Percentiles rank a stretch among this genome's conserved stretches.
These are phyloP conservation scores for Aptenodytes forsteri DNA, from an alignment of 2,113 vertebrate species.

Conservation along the genomic window DNA sequence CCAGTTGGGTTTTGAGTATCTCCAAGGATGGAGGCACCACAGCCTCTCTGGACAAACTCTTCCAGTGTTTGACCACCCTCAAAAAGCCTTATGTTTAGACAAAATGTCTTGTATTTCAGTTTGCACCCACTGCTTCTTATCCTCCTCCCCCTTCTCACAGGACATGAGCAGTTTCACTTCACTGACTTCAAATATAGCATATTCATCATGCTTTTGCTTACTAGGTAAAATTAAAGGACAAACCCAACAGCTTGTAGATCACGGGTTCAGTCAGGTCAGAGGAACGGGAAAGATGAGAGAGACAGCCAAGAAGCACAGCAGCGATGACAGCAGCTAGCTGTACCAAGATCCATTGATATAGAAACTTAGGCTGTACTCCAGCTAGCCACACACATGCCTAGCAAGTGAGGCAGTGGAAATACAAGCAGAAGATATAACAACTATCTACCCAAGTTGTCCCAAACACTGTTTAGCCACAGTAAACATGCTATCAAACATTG, in stretches of 20 bases:
- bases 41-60: background rate
- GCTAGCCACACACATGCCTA: background rate
- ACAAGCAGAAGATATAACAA: background rate
- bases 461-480: fast-evolving
- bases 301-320: background rate
- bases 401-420: background rate
- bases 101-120: background rate
- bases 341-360: background rate
- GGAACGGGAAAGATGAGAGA: background rate
- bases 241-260: background rate
- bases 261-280: background rate
- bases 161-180: background rate
- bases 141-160: background rate
- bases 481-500: background rate
- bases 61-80: background rate
- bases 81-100: background rate
- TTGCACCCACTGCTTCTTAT: background rate
- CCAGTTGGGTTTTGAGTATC: background rate
- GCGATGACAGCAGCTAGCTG: background rate
- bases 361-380: background rate
- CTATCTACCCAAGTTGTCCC: background rate
- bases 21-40: background rate
- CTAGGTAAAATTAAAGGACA: background rate
- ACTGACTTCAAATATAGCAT: background rate
- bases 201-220: background rate